Evolutionary conservation across 2,113 vertebrate species (phyloP).

Genomic region (Girardinichthys multiradiatus): DNA sequence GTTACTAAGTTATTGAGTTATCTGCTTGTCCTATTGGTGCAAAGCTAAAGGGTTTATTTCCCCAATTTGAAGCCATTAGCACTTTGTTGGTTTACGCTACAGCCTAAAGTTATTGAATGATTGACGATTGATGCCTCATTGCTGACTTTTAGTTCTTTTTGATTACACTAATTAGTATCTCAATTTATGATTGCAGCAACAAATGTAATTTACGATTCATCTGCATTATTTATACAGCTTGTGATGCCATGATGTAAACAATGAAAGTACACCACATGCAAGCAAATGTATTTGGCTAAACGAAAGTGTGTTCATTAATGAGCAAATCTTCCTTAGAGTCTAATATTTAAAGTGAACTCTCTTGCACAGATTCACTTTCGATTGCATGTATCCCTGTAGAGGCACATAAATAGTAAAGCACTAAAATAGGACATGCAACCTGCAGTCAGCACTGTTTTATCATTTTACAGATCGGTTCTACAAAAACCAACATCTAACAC

Average conservation of each 20-base stretch:
- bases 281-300: not conserved
- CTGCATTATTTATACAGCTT: not conserved
- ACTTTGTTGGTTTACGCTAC: not conserved
- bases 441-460: constrained; percentile 63
- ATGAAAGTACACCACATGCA: not conserved
- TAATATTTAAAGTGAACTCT: constrained; percentile 23
- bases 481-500: constrained; percentile 35
- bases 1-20: too few relatives aligned
- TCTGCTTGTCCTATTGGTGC: too few relatives aligned
- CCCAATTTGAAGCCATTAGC: not conserved
- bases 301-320: constrained; percentile 5
- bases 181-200: not conserved
- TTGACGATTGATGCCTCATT: not conserved
- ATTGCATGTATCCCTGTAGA: constrained; percentile 18
- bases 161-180: constrained; percentile 14
- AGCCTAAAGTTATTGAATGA: constrained; percentile 5
- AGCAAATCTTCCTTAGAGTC: constrained; percentile 14
- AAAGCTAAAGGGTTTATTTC: not conserved
- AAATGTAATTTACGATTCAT: not conserved
- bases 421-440: constrained; percentile 53
- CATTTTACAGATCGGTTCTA: constrained; percentile 36
- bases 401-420: constrained; percentile 57
- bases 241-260: not conserved
- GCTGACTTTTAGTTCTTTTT: constrained; percentile 1
- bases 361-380: constrained; percentile 29